These are phyloP conservation scores for Eleutherodactylus coqui DNA, from an alignment of 2,797 vertebrate species.

Conservation along the genomic window DNA sequence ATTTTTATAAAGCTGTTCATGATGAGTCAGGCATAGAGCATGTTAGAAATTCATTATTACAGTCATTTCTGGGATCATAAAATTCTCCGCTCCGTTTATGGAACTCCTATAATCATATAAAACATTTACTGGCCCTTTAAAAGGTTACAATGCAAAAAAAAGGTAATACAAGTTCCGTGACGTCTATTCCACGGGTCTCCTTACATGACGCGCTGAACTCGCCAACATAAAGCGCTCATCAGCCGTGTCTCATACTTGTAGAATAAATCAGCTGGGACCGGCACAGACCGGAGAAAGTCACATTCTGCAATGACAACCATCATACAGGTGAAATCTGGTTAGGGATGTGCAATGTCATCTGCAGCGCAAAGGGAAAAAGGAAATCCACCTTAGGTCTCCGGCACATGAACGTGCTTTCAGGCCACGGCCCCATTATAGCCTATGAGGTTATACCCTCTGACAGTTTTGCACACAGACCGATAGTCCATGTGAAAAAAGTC, in stretches of 20 bases:
- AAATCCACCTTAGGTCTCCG: background rate
- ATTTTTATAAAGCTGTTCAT: background rate
- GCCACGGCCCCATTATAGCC: too few relatives aligned
- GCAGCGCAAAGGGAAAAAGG: background rate
- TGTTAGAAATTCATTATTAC: slow-evolving; percentile 4
- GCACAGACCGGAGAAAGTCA: background rate
- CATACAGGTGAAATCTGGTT: background rate
- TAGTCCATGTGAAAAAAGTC: too few relatives aligned
- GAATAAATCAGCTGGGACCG: background rate
- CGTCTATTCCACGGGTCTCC: background rate
- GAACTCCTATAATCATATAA: background rate
- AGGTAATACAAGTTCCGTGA: background rate
- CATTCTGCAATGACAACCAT: background rate
- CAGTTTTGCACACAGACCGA: too few relatives aligned
- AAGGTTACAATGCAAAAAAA: background rate
- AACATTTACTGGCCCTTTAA: slow-evolving; percentile 22
- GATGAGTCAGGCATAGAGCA: background rate
- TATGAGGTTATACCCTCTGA: too few relatives aligned
- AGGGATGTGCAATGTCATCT: background rate
- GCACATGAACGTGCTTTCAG: too few relatives aligned
- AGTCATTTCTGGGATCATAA: background rate
- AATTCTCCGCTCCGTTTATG: background rate
- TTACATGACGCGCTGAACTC: background rate
- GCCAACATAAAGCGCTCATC: background rate
- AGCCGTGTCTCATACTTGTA: background rate